Evolutionary conservation across 1,140 invertebrate species (phyloP), one percentile per base, ranked within the genome.

Genomic region (Antheraea mylitta): DNA sequence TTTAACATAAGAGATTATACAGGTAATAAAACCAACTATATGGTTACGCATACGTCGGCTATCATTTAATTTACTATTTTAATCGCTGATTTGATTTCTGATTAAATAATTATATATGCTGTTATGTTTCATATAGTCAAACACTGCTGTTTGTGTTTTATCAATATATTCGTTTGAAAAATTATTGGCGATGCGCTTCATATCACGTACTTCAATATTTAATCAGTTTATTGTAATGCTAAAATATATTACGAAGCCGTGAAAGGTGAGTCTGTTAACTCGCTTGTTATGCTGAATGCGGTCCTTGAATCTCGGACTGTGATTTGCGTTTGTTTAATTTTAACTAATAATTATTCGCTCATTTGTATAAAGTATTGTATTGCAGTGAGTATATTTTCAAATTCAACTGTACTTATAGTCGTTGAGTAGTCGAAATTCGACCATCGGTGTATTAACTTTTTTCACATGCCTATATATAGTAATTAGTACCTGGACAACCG

Each of bases 11-110:
- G 16, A 53, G 45, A 13, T 53, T 53, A 30, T 63, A 63, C 16
- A 37, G 61, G n/a, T 18, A 36, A 18, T 37, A 37, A 63, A 30
- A 63, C 11, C 10, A 63, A 63, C 7, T 63, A 37, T 63, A 63
- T 37, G 61, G 61, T n/a, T 63, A 63, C 7, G 59, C 19, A 22
- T 61, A 10, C 10, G 18, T 11, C 7, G 0, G 38, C 38, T 8
- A 22, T 61, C 7, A 61, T 61, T 18, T 10, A 22, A 22, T 59
- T 61, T 63, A n/a, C 30, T 63, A 63, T 63, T 63, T 63, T 63
- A 63, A 63, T 63, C 30, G 61, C 4, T 63, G 61, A 61, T 61
- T 61, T 61, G 59, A 61, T 61, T 11, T 11, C 19, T 36, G 59
- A n/a, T 63, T 61, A 61, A 61, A 61, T 30, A 61, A 61, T 61